phyloP scores from a whole-genome alignment of 2,113 vertebrate species.

The Neotoma lepida region DNA sequence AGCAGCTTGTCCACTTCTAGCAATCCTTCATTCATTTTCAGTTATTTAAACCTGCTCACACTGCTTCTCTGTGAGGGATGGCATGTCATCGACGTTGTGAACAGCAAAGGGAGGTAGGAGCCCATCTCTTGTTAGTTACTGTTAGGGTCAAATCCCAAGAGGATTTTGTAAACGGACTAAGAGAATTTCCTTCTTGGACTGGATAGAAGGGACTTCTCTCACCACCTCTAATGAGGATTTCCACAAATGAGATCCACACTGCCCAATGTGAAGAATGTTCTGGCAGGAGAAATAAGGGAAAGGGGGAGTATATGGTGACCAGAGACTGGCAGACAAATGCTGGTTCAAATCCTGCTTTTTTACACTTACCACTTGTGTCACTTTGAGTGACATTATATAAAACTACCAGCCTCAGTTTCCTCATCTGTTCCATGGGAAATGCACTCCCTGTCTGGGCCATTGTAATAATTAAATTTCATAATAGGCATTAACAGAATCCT shows the following conservation, averaged over 20 bases:
- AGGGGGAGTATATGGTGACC: not conserved
- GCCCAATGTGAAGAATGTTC: not conserved
- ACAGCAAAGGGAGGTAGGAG: not conserved
- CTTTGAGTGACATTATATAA: not conserved
- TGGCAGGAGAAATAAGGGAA: not conserved
- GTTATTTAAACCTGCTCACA: not conserved
- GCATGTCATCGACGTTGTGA: not conserved
- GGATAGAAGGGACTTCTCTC: not conserved
- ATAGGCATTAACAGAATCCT: not conserved
- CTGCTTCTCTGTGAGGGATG: not conserved
- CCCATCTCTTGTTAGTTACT: not conserved
- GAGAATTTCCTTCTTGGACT: not conserved
- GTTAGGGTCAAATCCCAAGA: slow-evolving; percentile 38
- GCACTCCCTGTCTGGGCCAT: not conserved
- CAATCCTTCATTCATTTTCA: not conserved
- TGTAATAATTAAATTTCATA: not conserved
- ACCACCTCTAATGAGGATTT: not conserved
- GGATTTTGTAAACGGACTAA: not conserved
- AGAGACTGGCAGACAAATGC: not conserved
- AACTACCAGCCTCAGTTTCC: not conserved
- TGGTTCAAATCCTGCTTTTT: not conserved
- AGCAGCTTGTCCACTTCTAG: not conserved
- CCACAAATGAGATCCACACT: not conserved
- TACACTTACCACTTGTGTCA: not conserved
- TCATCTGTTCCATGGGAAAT: not conserved